Conservation (phyloP, 2,888 invertebrate species). For the Agrochola lychnidis region DNA sequence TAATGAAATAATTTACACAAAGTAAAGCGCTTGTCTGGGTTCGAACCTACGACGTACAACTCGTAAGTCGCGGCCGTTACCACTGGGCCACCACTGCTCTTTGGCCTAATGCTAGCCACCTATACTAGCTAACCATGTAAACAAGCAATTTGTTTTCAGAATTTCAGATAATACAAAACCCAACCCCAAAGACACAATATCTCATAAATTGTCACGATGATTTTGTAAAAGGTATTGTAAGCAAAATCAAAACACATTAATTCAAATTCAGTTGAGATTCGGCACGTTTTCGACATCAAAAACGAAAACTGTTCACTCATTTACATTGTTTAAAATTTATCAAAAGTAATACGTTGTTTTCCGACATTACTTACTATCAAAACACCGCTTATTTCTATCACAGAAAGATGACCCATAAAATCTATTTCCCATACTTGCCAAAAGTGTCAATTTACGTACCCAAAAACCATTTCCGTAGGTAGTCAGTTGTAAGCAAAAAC, state of each 20-base stretch:
- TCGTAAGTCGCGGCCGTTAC: too few species aligned
- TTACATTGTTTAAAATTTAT: not conserved
- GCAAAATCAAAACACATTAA: not conserved
- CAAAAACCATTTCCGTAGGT: constrained; percentile 10
- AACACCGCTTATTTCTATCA: not conserved
- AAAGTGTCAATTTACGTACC: not conserved
- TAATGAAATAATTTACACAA: too few species aligned
- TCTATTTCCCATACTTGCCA: constrained; percentile 2
- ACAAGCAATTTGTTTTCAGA: not conserved
- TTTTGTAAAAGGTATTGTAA: constrained; percentile 8
- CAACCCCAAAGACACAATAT: not conserved
- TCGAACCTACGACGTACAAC: too few species aligned
- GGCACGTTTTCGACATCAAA: constrained; percentile 22
- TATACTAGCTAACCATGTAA: not conserved
- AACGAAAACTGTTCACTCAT: not conserved
- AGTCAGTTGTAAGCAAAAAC: constrained; percentile 14
- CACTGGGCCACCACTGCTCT: too few species aligned
- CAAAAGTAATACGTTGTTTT: not conserved
- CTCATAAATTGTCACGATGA: not conserved
- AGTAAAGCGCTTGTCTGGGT: too few species aligned
- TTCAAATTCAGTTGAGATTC: constrained; percentile 9
- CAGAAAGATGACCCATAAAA: constrained; percentile 1
- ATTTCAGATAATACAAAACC: not conserved
- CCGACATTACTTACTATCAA: not conserved
- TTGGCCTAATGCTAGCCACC: not conserved